These are phyloP conservation scores for Ailurus styani DNA, from an alignment of 2,113 vertebrate species.

Conservation along the genomic window DNA sequence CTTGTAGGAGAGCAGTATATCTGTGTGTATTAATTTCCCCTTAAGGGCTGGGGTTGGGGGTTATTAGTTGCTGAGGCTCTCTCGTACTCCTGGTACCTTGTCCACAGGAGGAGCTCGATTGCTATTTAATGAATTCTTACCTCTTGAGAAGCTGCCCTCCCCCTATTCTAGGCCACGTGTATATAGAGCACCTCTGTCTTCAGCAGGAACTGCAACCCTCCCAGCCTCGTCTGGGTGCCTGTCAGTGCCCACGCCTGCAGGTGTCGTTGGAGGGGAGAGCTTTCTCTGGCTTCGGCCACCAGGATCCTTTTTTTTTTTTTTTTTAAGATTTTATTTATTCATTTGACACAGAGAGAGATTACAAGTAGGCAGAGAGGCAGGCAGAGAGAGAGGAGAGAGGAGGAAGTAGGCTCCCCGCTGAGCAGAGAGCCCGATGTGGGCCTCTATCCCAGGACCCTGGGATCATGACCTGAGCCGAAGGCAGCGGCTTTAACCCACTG, in stretches of 20 bases:
- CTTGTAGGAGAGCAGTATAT: neutral
- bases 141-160: neutral
- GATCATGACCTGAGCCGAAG: too few relatives aligned
- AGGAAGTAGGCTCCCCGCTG: too few relatives aligned
- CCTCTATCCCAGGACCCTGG: too few relatives aligned
- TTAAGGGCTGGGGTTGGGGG: neutral
- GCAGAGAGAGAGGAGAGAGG: too few relatives aligned
- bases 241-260: neutral
- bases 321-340: too few relatives aligned
- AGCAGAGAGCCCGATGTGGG: too few relatives aligned
- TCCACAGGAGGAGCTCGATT: neutral
- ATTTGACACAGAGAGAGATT: too few relatives aligned
- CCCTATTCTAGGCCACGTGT: neutral
- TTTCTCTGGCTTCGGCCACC: accelerated
- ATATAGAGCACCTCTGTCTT: neutral
- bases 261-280: neutral
- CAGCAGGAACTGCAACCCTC: neutral
- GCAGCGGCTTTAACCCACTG: too few relatives aligned
- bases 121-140: conserved; percentile 23
- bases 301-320: too few relatives aligned
- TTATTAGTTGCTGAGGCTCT: neutral
- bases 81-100: neutral
- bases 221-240: neutral
- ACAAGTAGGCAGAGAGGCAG: too few relatives aligned
- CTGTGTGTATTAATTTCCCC: neutral